Evolutionary conservation across 2,113 vertebrate genomes (phyloP).

Genomic region (Gymnobelideus leadbeateri): DNA sequence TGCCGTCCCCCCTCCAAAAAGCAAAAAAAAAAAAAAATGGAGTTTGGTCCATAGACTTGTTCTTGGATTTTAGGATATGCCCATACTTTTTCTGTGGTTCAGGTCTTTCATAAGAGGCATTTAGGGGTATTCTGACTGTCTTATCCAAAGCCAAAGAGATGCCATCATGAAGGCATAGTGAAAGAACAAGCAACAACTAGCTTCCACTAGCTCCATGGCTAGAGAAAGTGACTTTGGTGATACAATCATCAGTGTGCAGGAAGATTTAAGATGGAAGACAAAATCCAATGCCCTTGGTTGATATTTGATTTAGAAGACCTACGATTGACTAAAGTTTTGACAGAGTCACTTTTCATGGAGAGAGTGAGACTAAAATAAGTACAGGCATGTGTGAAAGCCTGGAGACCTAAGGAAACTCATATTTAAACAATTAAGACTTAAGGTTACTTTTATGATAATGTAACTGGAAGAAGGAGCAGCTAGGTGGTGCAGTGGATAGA

Average conservation of each 20-base stretch:
- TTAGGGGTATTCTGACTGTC: neutral
- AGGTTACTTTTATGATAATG: neutral
- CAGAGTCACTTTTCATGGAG: neutral
- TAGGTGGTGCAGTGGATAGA: neutral
- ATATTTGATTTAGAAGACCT: neutral
- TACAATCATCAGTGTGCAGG: neutral
- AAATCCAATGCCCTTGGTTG: neutral
- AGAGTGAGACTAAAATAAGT: neutral
- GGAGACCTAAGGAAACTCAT: neutral
- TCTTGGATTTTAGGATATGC: neutral
- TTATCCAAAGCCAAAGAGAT: neutral
- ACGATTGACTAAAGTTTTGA: neutral
- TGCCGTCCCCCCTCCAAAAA: too few relatives aligned
- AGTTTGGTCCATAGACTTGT: neutral
- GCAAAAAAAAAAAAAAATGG: too few relatives aligned
- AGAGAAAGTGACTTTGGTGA: neutral
- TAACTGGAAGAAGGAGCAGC: neutral
- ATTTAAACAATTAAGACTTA: neutral
- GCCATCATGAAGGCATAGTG: neutral
- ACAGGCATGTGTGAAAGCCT: neutral
- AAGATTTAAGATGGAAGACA: neutral
- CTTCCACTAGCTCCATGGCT: neutral
- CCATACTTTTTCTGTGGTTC: neutral
- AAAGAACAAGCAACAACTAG: neutral
- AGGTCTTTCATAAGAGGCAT: neutral